These are phyloP conservation scores for Carcharodon carcharias DNA, from an alignment of 2,797 vertebrate species.

Conservation along the genomic window DNA sequence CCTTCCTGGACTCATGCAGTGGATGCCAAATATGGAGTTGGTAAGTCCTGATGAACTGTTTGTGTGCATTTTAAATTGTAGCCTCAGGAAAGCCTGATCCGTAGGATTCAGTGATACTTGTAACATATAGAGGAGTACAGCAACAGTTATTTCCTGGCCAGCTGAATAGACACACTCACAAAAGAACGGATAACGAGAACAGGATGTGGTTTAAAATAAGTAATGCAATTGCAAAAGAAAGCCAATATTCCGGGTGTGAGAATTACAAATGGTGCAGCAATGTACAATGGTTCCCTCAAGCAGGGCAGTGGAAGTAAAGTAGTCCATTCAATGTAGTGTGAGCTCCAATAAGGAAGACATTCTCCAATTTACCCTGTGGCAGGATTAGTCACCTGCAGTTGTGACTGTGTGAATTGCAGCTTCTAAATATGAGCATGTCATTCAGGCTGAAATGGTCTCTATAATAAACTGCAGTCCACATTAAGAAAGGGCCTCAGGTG, in stretches of 20 bases:
- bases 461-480: neutral
- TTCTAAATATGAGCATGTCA: neutral
- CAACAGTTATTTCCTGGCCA: conserved; percentile 6
- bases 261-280: neutral
- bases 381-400: neutral
- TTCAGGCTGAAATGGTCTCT: neutral
- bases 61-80: neutral
- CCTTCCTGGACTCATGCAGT: neutral
- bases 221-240: neutral
- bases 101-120: neutral
- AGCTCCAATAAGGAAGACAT: neutral
- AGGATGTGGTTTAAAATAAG: conserved; percentile 13
- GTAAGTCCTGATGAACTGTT: neutral
- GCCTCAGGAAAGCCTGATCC: neutral
- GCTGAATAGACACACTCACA: neutral
- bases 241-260: neutral
- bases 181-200: neutral
- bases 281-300: neutral
- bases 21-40: conserved; percentile 22
- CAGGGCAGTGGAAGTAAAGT: neutral
- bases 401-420: neutral
- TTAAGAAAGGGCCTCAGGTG: neutral
- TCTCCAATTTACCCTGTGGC: neutral
- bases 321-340: neutral
- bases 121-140: neutral